These are phyloP conservation scores for Cochlearius cochlearius DNA, from an alignment of 2,113 vertebrate species.

Conservation along the genomic window DNA sequence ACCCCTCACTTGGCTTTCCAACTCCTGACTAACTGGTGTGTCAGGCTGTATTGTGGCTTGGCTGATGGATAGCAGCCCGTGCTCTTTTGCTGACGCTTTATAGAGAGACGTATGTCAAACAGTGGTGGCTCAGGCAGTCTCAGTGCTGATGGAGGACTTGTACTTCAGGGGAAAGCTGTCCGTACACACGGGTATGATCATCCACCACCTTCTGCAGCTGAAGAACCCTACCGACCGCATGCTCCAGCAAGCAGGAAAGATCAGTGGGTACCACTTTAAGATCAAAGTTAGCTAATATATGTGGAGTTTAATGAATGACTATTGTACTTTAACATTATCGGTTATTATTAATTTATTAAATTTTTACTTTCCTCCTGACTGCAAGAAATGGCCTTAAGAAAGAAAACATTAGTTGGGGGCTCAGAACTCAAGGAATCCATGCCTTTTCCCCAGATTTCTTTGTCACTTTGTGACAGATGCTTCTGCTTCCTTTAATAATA, in stretches of 20 bases:
- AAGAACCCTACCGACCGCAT: not conserved
- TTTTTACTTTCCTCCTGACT: not conserved
- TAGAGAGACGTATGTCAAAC: not conserved
- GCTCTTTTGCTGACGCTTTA: not conserved
- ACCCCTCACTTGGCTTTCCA: not conserved
- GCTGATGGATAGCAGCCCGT: not conserved
- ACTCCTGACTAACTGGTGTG: not conserved
- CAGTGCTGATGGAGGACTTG: not conserved
- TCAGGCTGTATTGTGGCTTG: not conserved
- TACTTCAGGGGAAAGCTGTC: not conserved
- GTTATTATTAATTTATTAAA: not conserved
- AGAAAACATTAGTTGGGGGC: not conserved
- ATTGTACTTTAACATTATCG: not conserved
- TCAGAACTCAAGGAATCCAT: not conserved
- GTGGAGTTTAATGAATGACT: not conserved
- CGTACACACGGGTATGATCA: fast-evolving
- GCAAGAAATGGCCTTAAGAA: not conserved
- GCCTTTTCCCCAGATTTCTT: not conserved
- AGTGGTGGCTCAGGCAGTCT: not conserved
- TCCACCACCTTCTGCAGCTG: not conserved
- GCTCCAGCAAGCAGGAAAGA: not conserved
- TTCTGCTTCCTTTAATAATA: not conserved
- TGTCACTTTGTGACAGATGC: not conserved
- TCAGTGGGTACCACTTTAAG: not conserved
- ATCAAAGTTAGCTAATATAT: not conserved